Base-by-base conservation (phyloP, 2,888 invertebrate species). In the Coenonympha glycerion region DNA sequence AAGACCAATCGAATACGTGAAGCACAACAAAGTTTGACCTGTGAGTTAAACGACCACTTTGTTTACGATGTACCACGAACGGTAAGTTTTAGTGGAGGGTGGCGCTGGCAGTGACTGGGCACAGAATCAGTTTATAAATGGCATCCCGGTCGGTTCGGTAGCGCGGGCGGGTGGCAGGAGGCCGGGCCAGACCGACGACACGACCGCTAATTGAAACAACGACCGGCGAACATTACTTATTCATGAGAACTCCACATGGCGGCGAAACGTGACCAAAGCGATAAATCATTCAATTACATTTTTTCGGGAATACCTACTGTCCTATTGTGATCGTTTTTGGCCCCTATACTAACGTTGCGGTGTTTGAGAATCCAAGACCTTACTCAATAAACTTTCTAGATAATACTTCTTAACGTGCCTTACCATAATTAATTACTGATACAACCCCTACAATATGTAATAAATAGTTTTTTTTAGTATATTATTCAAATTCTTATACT, bases 131-230 rank as follows among this genome's bases (percentile, higher is more conserved):
- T 65, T 60, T 68, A 61, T 61, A 60, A 58, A 63, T 53, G 51
- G 55, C 49, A 53, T 54, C 53, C 59, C 55, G 59, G 54, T 53
- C 56, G 58, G 60, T 52, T 48, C 53, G 58, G 63, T 65, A 62
- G 59, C 63, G 58, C 51, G 44, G 55, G 55, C 56, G 53, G 63
- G 63, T 58, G 59, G 63, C 65, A 64, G 72, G 69, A 68, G 74
- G 72, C 70, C 70, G 73, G 69, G 56, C 75, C 71, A 69, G 74
- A 71, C 73, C 75, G 75, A 73, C 76, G 81, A 83, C 83, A 79
- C 73, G 76, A 80, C 83, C 83, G 79, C 87, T 86, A 86, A 87
- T 87, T 86, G 85, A 86, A 85, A 86, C 87, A 84, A 83, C 83
- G 84, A 83, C 78, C 80, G 79, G 74, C 72, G 69, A 73, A 71